Evolutionary conservation across 2,797 vertebrate genomes (phyloP), one percentile per base, ranked within the genome.

Genomic region (Typhlichthys subterraneus): DNA sequence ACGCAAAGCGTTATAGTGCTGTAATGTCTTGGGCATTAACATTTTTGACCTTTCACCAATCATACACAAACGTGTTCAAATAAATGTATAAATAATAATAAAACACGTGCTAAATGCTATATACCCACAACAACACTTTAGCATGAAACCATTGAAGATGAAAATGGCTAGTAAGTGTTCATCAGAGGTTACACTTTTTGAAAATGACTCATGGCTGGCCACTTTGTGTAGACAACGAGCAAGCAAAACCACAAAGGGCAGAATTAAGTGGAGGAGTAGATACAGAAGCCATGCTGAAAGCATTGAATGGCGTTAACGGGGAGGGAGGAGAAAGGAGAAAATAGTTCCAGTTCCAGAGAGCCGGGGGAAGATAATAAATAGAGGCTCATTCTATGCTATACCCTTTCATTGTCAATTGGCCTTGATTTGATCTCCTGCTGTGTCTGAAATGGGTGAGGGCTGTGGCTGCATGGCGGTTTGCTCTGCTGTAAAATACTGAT

Each of bases 391-490:
- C 56, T 72, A 61, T 74, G 31, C 48, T 57, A 61, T 51, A 42
- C 54, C 63, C 70, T 80, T 84, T 87, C 72, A 81, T 76, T 73
- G 64, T 70, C 82, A 87, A 88, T 80, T 79, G 50, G 60, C 70
- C 68, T 77, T 87, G 73, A 81, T 85, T 87, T 74, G 70, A 71
- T 72, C 73, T 81, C 81, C 81, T 79, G 77, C 79, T 79, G 80
- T 75, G 80, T 69, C 73, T 76, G 73, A 86, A 87, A 86, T 75
- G 69, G 80, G 81, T 76, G 51, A 54, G 33, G 73, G 63, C 63
- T 65, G 69, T 64, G 61, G 23, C 23, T 23, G 23, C 23, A 56
- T 61, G 78, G 59, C 4, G 2, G 14, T 54, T 66, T 52, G 45
- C 17, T 57, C 45, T 45, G 62, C 70, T 59, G 38, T 45, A 45